Base-by-base conservation (phyloP, 2,888 invertebrate species). In the Torymus tubicola region DNA sequence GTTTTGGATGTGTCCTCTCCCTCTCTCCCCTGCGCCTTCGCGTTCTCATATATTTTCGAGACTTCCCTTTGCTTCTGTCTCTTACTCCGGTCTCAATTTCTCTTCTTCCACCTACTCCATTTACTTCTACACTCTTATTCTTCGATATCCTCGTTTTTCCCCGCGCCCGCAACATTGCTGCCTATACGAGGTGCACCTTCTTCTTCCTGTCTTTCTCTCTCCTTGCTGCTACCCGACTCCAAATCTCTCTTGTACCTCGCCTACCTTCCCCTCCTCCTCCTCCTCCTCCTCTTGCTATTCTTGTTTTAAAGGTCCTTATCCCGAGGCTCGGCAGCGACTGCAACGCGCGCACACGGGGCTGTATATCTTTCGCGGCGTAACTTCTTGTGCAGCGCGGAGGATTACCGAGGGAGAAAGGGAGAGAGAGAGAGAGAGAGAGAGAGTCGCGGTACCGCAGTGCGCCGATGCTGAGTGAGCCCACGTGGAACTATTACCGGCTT, bases 191-290 rank as follows among this genome's bases (percentile, higher is more conserved):
- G 2, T 50, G 50, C 14, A 24, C 24, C 65, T 50, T 16, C 67
- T 63, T 52, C 72, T 63, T 83, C 31, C 5, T 21, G 83, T 81
- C 82, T 83, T 78, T 21, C 24, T 63, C 81, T 80, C 42, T 42
- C 42, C 77, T 69, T 81, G 42, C 79, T 81, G 42, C 79, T 68
- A 78, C 71, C 61, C 81, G 84, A 81, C 77, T 77, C 82, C 83
- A 80, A 84, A 84, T 84, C 80, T 42, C 60, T 55, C 73, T 57
- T 69, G 69, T 73, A 53, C 70, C 78, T 82, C 83, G 80, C 82
- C 81, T 82, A 77, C 14, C 42, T 18, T 65, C 60, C 13, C 50
- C 50, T 24, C 63, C 24, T 24, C 60, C 68, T 13, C 50, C 50
- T 24, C 63, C 24, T 24, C 60, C 68, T 13, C 50, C 21, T 21